Evolutionary conservation across 1,140 invertebrate species (phyloP).

Genomic region (Micrasema longulum): DNA sequence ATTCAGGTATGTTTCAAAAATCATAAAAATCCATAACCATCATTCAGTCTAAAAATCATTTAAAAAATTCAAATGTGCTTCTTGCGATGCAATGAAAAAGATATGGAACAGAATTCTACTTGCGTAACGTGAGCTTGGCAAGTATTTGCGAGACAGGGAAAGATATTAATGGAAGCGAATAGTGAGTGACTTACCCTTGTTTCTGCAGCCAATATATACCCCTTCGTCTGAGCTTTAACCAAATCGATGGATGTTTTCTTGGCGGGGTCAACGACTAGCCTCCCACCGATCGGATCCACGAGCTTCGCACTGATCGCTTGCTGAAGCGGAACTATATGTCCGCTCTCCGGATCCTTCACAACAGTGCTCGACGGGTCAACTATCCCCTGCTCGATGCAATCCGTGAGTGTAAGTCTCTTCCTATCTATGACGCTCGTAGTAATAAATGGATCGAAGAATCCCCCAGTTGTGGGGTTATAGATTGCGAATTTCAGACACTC

Average conservation of each 20-base stretch:
- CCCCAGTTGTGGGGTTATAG: slow-evolving; percentile 84
- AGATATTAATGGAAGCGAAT: slow-evolving; percentile 16
- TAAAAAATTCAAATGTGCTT: slow-evolving; percentile 32
- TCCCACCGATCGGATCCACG: slow-evolving; percentile 81
- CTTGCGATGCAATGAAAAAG: slow-evolving; percentile 24
- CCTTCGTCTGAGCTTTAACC: slow-evolving; percentile 87
- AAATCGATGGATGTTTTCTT: slow-evolving; percentile 79
- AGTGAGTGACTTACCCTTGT: slow-evolving; percentile 84
- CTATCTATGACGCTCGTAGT: slow-evolving; percentile 75
- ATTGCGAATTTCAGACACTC: slow-evolving; percentile 86
- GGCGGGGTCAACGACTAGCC: slow-evolving; percentile 74
- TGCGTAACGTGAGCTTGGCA: slow-evolving; percentile 12
- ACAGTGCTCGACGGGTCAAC: slow-evolving; percentile 88
- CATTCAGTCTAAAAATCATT: slow-evolving; percentile 8
- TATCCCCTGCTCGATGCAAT: slow-evolving; percentile 81
- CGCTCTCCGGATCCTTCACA: slow-evolving; percentile 82
- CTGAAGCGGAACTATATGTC: slow-evolving; percentile 79
- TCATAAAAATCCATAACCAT: slow-evolving; percentile 36
- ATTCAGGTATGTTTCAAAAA: slow-evolving; percentile 13
- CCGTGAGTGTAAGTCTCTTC: slow-evolving; percentile 78
- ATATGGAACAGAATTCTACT: slow-evolving; percentile 19
- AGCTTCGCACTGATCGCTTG: slow-evolving; percentile 83
- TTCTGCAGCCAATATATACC: slow-evolving; percentile 89
- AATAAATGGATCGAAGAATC: slow-evolving; percentile 84
- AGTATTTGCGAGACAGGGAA: slow-evolving; percentile 30